A percentile compares a stretch with the other conserved stretches of the same genome.
phyloP scores from a whole-genome alignment of 2,113 vertebrate genomes.

The Heliornis fulica region DNA sequence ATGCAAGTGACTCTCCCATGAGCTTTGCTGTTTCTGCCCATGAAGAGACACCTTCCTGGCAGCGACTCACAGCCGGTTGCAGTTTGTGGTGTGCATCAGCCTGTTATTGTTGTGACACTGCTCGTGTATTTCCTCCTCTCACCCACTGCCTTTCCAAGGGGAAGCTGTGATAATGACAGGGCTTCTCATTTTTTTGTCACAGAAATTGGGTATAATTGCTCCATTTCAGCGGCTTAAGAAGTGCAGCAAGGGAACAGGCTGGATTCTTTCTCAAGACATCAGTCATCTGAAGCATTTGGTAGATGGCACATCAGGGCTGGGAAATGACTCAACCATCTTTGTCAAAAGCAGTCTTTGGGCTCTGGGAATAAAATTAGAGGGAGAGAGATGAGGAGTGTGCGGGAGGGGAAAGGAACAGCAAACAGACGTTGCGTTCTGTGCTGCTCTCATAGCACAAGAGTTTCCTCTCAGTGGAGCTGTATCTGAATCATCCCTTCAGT shows the following conservation, averaged over 20 bases:
- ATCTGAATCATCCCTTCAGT: not conserved
- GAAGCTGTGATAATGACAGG: slow-evolving; percentile 46
- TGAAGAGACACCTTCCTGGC: not conserved
- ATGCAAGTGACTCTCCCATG: not conserved
- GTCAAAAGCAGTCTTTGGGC: slow-evolving; percentile 10
- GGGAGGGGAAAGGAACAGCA: not conserved
- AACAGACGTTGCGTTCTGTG: not conserved
- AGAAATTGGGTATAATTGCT: slow-evolving; percentile 54
- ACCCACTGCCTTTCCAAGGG: slow-evolving; percentile 6
- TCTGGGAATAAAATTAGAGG: slow-evolving; percentile 11
- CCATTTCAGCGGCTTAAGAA: slow-evolving; percentile 14
- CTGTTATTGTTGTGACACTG: not conserved
- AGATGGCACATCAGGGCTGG: slow-evolving; percentile 26
- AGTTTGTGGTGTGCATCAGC: not conserved
- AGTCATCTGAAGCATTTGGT: slow-evolving; percentile 33
- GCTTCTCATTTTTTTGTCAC: slow-evolving; percentile 25
- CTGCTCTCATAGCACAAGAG: not conserved
- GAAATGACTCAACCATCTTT: slow-evolving; percentile 57
- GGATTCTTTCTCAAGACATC: slow-evolving; percentile 14
- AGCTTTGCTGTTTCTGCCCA: accelerated
- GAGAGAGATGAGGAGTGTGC: not conserved
- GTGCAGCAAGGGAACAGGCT: slow-evolving; percentile 4
- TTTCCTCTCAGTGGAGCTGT: not conserved
- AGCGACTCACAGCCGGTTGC: not conserved
- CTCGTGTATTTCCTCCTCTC: slow-evolving; percentile 22